These are phyloP conservation scores for Symphodus melops DNA, from an alignment of 2,113 vertebrate species.

Conservation along the genomic window DNA sequence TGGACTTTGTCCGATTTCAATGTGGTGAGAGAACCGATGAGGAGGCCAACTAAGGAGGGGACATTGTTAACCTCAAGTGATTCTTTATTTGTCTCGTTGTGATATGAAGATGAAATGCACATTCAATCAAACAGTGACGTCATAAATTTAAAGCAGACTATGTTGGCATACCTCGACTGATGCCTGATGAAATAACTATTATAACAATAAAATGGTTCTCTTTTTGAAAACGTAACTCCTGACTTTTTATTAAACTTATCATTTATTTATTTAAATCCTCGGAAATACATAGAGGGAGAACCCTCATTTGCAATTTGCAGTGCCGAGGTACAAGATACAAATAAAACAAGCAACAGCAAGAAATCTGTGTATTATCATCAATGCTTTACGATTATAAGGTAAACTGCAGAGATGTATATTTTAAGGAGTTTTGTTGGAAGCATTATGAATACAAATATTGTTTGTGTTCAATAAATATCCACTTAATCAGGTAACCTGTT, in stretches of 20 bases:
- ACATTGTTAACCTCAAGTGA: not conserved
- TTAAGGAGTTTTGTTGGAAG: no score
- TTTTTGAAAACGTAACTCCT: not conserved
- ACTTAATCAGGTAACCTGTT: not conserved
- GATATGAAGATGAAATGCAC: conserved; percentile 23
- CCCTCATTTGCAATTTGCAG: no score
- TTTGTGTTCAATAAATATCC: not conserved
- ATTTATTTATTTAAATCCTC: no score
- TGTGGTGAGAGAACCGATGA: conserved; percentile 83
- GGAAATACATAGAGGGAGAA: no score
- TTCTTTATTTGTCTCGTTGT: conserved; percentile 17
- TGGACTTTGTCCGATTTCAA: conserved; percentile 91
- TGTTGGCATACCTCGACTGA: not conserved
- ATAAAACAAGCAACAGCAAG: no score
- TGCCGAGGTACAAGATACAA: no score
- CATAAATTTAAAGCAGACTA: conserved; percentile 34
- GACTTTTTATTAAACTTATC: not conserved
- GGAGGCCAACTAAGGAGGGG: conserved; percentile 55
- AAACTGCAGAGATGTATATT: not conserved
- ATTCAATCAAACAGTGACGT: not conserved
- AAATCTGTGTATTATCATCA: not conserved
- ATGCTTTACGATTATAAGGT: not conserved
- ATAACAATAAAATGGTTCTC: conserved; percentile 45
- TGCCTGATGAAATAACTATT: conserved; percentile 30
- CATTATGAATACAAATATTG: not conserved